Evolutionary conservation across 37 sponge, comb jelly and placozoan genomes (phyloP).

Genomic region (Corticium candelabrum): DNA sequence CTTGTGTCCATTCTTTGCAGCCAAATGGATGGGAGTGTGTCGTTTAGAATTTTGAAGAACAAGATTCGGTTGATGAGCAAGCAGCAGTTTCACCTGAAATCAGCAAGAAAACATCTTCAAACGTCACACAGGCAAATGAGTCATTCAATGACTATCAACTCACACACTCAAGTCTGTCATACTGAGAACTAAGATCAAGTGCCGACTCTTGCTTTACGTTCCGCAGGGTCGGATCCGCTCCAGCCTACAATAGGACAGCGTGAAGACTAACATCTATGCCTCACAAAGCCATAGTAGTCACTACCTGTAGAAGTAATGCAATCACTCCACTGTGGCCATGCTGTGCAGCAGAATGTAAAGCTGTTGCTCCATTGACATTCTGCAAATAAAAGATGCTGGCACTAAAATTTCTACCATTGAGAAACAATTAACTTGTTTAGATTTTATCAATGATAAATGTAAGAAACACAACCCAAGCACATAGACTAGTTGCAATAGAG

Average conservation of each 20-base stretch:
- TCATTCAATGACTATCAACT: no score
- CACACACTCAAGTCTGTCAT: not conserved
- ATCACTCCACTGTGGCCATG: conserved; percentile 53
- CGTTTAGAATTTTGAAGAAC: not conserved
- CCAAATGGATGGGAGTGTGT: conserved; percentile 59
- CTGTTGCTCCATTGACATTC: conserved; percentile 36
- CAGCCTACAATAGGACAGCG: not conserved
- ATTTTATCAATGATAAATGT: no score
- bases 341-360: conserved; percentile 64
- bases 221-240: not conserved
- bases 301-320: not conserved
- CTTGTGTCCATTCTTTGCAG: conserved; percentile 71
- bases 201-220: not conserved
- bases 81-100: no score
- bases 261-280: no score
- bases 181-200: not conserved
- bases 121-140: no score
- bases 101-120: no score
- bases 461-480: no score
- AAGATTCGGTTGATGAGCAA: not conserved
- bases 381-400: not conserved
- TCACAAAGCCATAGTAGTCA: no score
- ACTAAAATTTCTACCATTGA: no score
- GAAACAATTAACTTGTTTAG: no score
- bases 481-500: no score